Base-by-base conservation (phyloP, 1,140 invertebrate species). In the Drosophila mojavensis region DNA sequence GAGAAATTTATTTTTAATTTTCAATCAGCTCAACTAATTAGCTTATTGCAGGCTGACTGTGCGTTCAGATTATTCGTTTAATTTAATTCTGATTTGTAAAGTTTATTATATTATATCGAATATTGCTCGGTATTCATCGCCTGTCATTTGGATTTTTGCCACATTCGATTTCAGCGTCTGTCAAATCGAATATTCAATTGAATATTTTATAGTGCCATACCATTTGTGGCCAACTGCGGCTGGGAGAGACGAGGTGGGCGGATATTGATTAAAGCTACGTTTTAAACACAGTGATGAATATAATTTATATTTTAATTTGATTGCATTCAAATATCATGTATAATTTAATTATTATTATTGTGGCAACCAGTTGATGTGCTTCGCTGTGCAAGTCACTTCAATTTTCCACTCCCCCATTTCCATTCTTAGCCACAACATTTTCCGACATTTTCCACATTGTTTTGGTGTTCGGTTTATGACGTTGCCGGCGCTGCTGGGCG, bases 301-400 rank as follows among this genome's bases (percentile, higher is more conserved):
- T 41, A 41, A 33, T 60, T 48, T 76, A 76, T 84, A 77, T 75
- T 77, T 79, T 72, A 76, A 83, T 84, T 84, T 65, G 66, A 77
- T 77, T 72, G 72, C 81, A 79, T 80, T 84, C 79, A 80, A 80
- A 83, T 66, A 45, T 64, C 66, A 80, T 76, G 56, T 54, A 77
- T 62, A 84, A 84, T 84, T 83, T 73, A 73, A 84, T 83, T 77
- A 77, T 80, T 54, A 72, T 69, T 71, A 63, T 17, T 53, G 41
- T 33, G 69, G 17, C 54, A 33, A 41, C 56, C 59, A 28, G 41
- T 62, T 66, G 79, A 65, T 62, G 58, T n/a, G 48, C 7, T 39
- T 5, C 36, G 33, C 30, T 45, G 54, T 66, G 72, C 41, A 66
- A 63, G 64, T 75, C 75, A 58, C 59, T 69, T 68, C 79, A 53